These are phyloP conservation scores for Halcyon malimbica DNA, from an alignment of 2,113 vertebrate species.

Conservation along the genomic window DNA sequence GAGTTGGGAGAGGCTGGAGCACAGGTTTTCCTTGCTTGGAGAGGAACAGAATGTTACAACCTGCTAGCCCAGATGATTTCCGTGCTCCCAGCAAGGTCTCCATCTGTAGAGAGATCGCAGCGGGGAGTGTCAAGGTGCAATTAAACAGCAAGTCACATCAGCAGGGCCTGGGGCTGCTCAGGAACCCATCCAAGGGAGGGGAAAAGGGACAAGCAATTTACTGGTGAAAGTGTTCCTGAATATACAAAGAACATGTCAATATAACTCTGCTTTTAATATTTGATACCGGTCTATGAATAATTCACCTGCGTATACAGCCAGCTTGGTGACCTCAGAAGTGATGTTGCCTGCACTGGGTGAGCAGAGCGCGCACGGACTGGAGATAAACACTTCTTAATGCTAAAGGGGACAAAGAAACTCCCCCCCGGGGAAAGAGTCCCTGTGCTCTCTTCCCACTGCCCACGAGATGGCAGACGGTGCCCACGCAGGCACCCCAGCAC, in stretches of 20 bases:
- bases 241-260: constrained; percentile 4
- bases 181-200: neutral
- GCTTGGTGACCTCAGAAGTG: neutral
- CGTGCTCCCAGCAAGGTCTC: neutral
- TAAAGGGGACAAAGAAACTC: neutral
- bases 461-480: constrained; percentile 60
- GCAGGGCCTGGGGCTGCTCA: neutral
- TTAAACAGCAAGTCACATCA: neutral
- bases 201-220: neutral
- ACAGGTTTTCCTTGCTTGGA: neutral
- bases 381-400: neutral
- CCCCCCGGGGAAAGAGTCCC: neutral
- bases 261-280: constrained; percentile 32
- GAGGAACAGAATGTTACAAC: neutral
- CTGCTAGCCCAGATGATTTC: neutral
- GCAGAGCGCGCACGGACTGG: neutral
- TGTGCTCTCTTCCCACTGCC: neutral
- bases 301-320: neutral
- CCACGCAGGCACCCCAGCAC: neutral
- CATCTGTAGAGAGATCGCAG: fast-evolving
- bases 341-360: neutral
- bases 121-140: neutral
- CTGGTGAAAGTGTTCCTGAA: neutral
- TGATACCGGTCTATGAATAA: constrained; percentile 6
- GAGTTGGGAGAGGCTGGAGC: neutral